Percentiles rank a stretch among this genome's conserved stretches.
Evolutionary conservation across 2,113 vertebrate species (phyloP).

Genomic region (Zapus hudsonius): DNA sequence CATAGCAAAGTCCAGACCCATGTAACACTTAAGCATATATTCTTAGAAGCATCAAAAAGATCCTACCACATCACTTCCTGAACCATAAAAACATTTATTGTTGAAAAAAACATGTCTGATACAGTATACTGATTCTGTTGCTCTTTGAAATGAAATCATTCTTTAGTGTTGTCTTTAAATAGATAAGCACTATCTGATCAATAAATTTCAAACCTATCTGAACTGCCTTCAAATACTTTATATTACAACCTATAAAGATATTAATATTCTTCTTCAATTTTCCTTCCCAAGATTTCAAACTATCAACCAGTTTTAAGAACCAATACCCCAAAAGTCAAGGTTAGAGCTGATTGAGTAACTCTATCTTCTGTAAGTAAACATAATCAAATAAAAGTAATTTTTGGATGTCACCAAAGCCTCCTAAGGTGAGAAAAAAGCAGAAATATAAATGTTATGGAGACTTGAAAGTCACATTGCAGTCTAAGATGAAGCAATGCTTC

Average conservation of each 20-base stretch:
- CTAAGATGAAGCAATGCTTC: too few species aligned
- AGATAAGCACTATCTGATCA: not conserved
- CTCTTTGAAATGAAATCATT: slow-evolving; percentile 14
- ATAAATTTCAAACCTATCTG: not conserved
- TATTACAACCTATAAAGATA: slow-evolving; percentile 9
- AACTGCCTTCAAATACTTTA: not conserved
- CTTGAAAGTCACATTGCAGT: too few species aligned
- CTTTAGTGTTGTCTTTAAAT: not conserved
- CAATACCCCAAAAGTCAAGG: not conserved
- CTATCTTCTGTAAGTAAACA: not conserved
- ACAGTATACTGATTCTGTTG: not conserved
- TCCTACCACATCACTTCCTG: not conserved
- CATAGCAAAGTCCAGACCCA: not conserved
- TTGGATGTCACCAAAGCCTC: not conserved
- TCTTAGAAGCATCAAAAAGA: too few species aligned
- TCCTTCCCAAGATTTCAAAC: not conserved
- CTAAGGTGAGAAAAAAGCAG: not conserved
- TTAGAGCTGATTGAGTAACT: not conserved
- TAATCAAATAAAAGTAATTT: slow-evolving; percentile 21
- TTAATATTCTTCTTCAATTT: slow-evolving; percentile 7
- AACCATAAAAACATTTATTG: slow-evolving; percentile 32
- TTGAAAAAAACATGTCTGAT: too few species aligned
- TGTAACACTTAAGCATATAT: too few species aligned
- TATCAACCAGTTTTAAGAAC: slow-evolving; percentile 16
- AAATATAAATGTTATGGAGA: too few species aligned